Conservation (phyloP, 2,888 invertebrate species). For the Pseudococcus viburni region DNA sequence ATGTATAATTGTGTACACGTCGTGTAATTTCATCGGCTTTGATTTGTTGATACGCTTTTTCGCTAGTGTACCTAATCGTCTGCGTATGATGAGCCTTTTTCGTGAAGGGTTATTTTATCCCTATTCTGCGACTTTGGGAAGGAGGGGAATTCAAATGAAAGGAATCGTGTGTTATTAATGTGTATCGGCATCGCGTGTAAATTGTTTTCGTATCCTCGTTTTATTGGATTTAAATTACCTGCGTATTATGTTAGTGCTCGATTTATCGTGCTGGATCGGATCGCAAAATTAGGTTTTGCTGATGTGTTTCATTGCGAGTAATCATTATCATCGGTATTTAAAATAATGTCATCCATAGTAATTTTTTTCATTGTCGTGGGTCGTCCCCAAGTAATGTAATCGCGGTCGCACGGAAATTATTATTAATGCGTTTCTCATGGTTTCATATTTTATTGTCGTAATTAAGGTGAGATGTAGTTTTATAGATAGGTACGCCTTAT, state of each 20-base stretch:
- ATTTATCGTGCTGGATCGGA: neutral
- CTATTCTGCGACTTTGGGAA: neutral
- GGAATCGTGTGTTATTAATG: neutral
- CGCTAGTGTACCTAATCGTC: slow-evolving; percentile 12
- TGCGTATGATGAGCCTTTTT: slow-evolving; percentile 13
- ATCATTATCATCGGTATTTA: slow-evolving; percentile 22
- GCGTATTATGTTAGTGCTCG: neutral
- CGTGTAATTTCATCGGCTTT: slow-evolving; percentile 37
- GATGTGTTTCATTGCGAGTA: neutral
- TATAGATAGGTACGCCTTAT: neutral
- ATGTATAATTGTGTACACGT: neutral
- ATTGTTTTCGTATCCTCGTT: neutral
- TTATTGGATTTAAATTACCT: slow-evolving; percentile 40
- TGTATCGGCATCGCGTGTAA: slow-evolving; percentile 14
- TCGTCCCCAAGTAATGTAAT: neutral
- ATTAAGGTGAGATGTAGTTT: neutral
- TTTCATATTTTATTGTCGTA: neutral
- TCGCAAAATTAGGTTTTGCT: neutral
- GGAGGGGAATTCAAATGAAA: neutral
- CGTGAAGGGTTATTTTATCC: neutral
- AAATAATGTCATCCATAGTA: neutral
- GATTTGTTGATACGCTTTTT: slow-evolving; percentile 42
- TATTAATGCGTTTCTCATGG: neutral
- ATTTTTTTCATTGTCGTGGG: neutral
- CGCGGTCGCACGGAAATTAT: neutral